Evolutionary conservation across 2,888 invertebrate species (phyloP).

Genomic region (Caenorhabditis doughertyi): DNA sequence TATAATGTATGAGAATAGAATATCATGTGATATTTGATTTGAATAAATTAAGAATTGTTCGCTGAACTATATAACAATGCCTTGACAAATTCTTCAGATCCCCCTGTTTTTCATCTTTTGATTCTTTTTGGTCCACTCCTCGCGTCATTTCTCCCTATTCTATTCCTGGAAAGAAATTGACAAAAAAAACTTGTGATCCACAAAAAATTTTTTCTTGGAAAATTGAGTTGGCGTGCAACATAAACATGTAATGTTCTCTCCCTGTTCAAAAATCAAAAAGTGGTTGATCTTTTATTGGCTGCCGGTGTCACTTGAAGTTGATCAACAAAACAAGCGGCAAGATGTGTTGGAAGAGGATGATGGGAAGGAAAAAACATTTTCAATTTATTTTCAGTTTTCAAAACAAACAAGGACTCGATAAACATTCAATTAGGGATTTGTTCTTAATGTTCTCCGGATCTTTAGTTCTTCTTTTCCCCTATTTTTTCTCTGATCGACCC

Average conservation of each 20-base stretch:
- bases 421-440: constrained; percentile 38
- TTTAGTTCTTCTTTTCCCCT: constrained; percentile 10
- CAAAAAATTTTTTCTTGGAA: constrained; percentile 15
- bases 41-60: neutral
- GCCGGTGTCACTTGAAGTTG: constrained; percentile 3
- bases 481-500: too few species aligned
- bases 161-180: constrained; percentile 25
- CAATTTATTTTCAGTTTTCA: constrained; percentile 7
- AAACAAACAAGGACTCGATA: constrained; percentile 33
- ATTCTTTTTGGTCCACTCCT: constrained; percentile 1
- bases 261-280: constrained; percentile 33
- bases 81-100: neutral
- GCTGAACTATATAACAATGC: neutral
- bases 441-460: constrained; percentile 26
- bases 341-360: too few species aligned
- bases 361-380: neutral
- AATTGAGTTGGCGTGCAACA: too few species aligned
- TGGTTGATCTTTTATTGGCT: constrained; percentile 27
- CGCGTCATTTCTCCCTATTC: constrained; percentile 18
- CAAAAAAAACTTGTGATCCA: constrained; percentile 32
- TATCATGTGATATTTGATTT: constrained; percentile 4
- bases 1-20: neutral
- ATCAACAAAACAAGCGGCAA: constrained; percentile 21
- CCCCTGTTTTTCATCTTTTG: constrained; percentile 17
- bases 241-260: too few species aligned